These are phyloP conservation scores for Hylaeus anthracinus DNA, from an alignment of 1,140 invertebrate species.

Conservation along the genomic window DNA sequence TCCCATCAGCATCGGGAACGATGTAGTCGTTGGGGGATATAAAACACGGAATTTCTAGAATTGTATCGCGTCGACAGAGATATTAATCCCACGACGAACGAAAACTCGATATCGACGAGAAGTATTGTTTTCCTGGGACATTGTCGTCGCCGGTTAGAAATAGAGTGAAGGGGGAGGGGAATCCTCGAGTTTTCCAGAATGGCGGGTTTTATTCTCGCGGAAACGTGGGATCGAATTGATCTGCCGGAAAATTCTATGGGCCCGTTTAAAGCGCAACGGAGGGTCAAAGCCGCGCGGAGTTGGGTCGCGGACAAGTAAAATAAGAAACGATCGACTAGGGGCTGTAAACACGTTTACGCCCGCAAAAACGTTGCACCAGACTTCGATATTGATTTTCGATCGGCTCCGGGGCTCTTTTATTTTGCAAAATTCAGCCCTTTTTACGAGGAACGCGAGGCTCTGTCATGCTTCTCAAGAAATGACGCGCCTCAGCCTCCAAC, in stretches of 20 bases:
- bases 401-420: slow-evolving; percentile 46
- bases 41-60: not conserved
- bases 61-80: slow-evolving; percentile 11
- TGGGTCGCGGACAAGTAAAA: slow-evolving; percentile 26
- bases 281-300: not conserved
- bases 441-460: slow-evolving; percentile 25
- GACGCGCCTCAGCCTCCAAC: not conserved
- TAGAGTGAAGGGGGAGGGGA: not conserved
- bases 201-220: slow-evolving; percentile 24
- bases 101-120: slow-evolving; percentile 22
- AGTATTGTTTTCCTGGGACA: slow-evolving; percentile 21
- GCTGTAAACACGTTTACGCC: slow-evolving; percentile 56
- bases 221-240: slow-evolving; percentile 28
- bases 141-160: slow-evolving; percentile 2
- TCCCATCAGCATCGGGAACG: not conserved
- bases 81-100: slow-evolving; percentile 28
- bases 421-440: slow-evolving; percentile 54
- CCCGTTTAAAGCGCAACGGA: not conserved
- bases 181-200: not conserved
- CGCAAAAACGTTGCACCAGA: slow-evolving; percentile 11
- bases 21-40: not conserved
- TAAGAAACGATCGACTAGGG: slow-evolving; percentile 25
- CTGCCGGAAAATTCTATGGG: slow-evolving; percentile 34
- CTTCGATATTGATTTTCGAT: slow-evolving; percentile 58
- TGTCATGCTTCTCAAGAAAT: slow-evolving; percentile 11